Base-by-base conservation (phyloP, 2,888 invertebrate genomes). In the Netelia fuscicornis region DNA sequence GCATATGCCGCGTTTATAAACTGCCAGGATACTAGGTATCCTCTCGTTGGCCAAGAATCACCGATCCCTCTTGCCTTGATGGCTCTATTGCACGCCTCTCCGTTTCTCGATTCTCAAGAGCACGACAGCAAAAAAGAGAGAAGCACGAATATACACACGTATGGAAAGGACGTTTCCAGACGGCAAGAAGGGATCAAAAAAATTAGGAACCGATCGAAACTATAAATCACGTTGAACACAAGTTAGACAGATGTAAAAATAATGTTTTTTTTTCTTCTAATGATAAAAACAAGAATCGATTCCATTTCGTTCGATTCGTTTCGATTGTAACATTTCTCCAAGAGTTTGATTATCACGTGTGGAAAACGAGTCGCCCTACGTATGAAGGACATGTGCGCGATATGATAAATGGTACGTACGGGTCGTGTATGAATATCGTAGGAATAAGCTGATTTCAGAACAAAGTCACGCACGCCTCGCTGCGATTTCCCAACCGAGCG, bases 401-500 rank as follows among this genome's bases (percentile, higher is more conserved):
- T 65, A 56, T 81, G 76, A 82, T 42, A 64, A 64, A 54, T 65
- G 25, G 64, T 10, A 5, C 62, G 10, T 62, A 58, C 64, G 65
- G 20, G 17, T 52, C 13, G 37, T 58, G n/a, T 65, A 62, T 74
- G 13, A 11, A 80, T 80, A 65, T 67, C 67, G 20, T 11, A 56
- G 75, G 56, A 67, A 76, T 65, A 58, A 79, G 58, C 37, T 23
- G 65, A 71, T 76, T 79, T 54, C 58, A 6, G 64, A 77, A 58
- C 48, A 67, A 75, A 80, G 81, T 81, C 85, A 78, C 81, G 77
- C 62, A 37, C 71, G 23, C 65, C 20, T 56, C 23, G 25, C 64
- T 65, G 58, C 74, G 84, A 86, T 86, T 86, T 86, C 78, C 84
- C 83, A 81, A 80, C 76, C 82, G 85, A 83, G 76, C 78, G 77